phyloP scores from a whole-genome alignment of 2,797 vertebrate species.

The Peromyscus aztecus region DNA sequence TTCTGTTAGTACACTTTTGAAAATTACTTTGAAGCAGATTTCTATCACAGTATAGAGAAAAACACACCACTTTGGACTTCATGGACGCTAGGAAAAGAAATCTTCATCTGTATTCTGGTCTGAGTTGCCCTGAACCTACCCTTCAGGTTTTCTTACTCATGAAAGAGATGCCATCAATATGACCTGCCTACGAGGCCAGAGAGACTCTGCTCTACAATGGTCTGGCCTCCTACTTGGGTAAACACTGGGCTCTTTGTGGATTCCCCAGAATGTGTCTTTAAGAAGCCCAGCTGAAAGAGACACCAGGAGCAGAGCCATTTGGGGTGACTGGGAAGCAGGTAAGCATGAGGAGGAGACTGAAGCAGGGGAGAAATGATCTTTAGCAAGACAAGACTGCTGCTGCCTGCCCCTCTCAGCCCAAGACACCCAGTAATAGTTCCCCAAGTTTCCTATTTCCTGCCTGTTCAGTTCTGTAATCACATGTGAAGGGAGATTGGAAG shows the following conservation, averaged over 20 bases:
- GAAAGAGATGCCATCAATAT: background rate
- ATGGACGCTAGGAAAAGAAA: background rate
- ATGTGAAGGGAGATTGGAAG: slow-evolving; percentile 7
- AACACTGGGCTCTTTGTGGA: background rate
- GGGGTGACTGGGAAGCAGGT: slow-evolving; percentile 25
- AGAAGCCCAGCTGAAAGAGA: slow-evolving; percentile 44
- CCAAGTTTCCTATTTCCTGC: slow-evolving; percentile 52
- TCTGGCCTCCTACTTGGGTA: background rate
- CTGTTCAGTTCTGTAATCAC: slow-evolving; percentile 60
- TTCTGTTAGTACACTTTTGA: background rate
- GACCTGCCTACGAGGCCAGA: background rate
- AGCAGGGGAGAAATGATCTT: slow-evolving; percentile 67
- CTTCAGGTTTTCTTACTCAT: background rate
- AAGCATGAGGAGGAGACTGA: background rate
- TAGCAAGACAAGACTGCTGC: slow-evolving; percentile 29
- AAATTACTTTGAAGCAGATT: background rate
- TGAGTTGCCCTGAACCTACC: background rate
- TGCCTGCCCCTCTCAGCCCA: slow-evolving; percentile 39
- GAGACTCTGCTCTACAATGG: background rate
- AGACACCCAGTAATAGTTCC: slow-evolving; percentile 67
- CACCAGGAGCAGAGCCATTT: slow-evolving; percentile 31
- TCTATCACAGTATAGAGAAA: background rate
- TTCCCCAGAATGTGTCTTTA: slow-evolving; percentile 1
- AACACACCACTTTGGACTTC: background rate
- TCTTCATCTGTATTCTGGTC: background rate